Conservation (phyloP, 2,113 vertebrate species). For the Hippocampus comes region DNA sequence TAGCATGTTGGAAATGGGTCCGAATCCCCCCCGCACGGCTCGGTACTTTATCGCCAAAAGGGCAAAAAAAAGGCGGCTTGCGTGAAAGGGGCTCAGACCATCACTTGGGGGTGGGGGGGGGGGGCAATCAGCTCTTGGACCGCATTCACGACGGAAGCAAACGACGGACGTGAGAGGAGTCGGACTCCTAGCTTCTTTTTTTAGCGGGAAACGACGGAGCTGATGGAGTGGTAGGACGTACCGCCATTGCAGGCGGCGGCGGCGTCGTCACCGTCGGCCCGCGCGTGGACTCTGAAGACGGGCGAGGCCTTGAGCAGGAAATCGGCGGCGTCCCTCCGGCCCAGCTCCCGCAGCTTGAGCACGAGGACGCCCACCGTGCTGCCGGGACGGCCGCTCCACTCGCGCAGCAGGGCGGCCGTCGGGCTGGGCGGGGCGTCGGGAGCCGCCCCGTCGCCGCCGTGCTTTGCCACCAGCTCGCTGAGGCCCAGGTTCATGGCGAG, state of each 20-base stretch:
- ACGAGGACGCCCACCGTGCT: constrained; percentile 89
- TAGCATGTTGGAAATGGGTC: too few relatives aligned
- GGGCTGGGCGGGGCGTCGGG: constrained; percentile 78
- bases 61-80: not conserved
- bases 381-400: constrained; percentile 82
- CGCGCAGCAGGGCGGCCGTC: constrained; percentile 82
- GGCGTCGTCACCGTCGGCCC: constrained; percentile 71
- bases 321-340: constrained; percentile 91
- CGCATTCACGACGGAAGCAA: not conserved
- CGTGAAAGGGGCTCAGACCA: not conserved
- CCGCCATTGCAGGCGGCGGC: constrained; percentile 88
- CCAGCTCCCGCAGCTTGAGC: constrained; percentile 89
- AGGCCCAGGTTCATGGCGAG: constrained; percentile 97
- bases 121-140: not conserved
- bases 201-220: constrained; percentile 94
- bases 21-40: not conserved
- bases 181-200: not conserved
- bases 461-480: constrained; percentile 88
- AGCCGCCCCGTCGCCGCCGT: constrained; percentile 76
- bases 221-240: constrained; percentile 95
- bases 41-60: not conserved
- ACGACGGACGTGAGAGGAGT: not conserved
- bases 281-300: constrained; percentile 87
- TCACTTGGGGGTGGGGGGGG: not conserved
- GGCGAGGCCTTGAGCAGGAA: constrained; percentile 89